Base-by-base conservation (phyloP, 2,888 invertebrate genomes). In the Pristionchus fissidentatus region DNA sequence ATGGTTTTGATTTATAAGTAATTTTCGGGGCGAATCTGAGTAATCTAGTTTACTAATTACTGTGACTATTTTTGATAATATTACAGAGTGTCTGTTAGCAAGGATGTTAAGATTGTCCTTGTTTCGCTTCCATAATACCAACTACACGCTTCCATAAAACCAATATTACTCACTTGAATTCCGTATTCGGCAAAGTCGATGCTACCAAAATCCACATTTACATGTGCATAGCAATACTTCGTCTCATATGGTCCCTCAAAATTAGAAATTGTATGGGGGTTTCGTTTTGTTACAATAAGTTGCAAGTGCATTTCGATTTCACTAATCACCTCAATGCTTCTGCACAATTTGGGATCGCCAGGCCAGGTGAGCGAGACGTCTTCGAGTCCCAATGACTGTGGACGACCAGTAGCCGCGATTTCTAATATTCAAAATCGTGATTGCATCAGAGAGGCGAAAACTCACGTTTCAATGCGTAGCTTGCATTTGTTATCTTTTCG, bases 271-370 rank as follows among this genome's bases (percentile, higher is more conserved):
- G 49, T 15, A 15, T 49, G 10, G 13, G 19, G 13, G 49, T 35
- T 19, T 2, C 1, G 38, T 1, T 7, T 22, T 22, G 38, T 13
- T 1, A 32, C 49, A 29, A 32, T 15, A 62, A 15, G 15, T 55
- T 55, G 22, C 55, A 55, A 13, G 55, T 55, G 22, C 19, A 29
- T 13, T 29, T 29, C 32, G 3, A 26, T 10, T n/a, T 62, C 35
- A 62, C 29, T 32, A 43, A 22, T 49, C 19, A 49, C 75, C 13
- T 77, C 32, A 19, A 77, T 35, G 10, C 19, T 77, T 22, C 22
- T 5, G 35, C 75, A 77, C 49, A 77, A 19, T 22, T 77, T 77
- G 49, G 26, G 49, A 77, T 77, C 75, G 5, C 75, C 75, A 77
- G 75, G 49, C 46, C 46, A 77, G 13, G 46, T 49, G 32, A 46